These are phyloP conservation scores for Acanthosoma haemorrhoidale DNA, from an alignment of 2,888 invertebrate genomes.

Conservation along the genomic window DNA sequence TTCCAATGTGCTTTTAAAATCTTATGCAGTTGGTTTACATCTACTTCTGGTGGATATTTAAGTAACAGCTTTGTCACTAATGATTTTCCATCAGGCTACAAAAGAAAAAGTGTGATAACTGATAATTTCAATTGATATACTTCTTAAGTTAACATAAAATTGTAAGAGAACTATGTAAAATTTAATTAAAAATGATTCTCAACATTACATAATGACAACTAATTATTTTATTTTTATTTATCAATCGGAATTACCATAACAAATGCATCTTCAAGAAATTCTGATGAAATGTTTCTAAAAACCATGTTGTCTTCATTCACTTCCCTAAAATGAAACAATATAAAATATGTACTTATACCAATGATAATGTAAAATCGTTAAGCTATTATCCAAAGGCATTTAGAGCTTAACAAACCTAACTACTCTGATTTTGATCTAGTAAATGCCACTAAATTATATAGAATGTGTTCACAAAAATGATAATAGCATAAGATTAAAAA, in stretches of 20 bases:
- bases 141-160: constrained; percentile 47
- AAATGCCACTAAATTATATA: too few relatives aligned
- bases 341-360: not conserved
- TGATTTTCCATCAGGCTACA: constrained; percentile 52
- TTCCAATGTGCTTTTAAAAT: constrained; percentile 57
- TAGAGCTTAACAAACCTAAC: too few relatives aligned
- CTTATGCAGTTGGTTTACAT: constrained; percentile 57
- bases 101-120: constrained; percentile 36
- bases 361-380: not conserved
- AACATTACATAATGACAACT: too few relatives aligned
- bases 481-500: not conserved
- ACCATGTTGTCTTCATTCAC: constrained; percentile 71
- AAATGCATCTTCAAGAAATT: constrained; percentile 55
- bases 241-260: constrained; percentile 55
- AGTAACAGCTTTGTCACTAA: constrained; percentile 50
- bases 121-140: constrained; percentile 51
- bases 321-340: constrained; percentile 53
- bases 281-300: constrained; percentile 58
- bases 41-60: constrained; percentile 58
- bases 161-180: not conserved
- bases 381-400: not conserved
- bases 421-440: not conserved
- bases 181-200: too few relatives aligned
- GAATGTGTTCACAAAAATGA: too few relatives aligned
- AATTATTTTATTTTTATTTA: not conserved